A percentile compares a stretch with the other conserved stretches of the same genome.
These are phyloP conservation scores for Limenitis camilla DNA, from an alignment of 2,888 invertebrate species.

Conservation along the genomic window DNA sequence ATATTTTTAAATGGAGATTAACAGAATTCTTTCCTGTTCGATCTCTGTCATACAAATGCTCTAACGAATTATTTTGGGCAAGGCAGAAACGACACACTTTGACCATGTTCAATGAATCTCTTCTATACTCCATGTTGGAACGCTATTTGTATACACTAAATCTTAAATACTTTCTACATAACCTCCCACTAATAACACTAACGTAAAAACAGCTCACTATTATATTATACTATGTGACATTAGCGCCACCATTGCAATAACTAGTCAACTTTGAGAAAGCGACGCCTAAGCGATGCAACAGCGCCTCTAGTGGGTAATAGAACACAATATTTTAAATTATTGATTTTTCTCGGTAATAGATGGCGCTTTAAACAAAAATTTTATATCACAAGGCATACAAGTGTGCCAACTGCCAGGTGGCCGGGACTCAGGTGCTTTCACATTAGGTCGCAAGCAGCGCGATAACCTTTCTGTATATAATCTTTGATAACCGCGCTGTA, in stretches of 20 bases:
- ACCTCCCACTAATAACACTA: conserved; percentile 38
- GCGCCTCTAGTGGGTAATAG: conserved; percentile 15
- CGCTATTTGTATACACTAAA: conserved; percentile 21
- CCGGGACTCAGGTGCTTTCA: no score
- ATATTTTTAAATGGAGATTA: conserved; percentile 82
- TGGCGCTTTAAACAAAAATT: conserved; percentile 19
- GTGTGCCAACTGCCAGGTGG: no score
- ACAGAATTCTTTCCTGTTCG: conserved; percentile 74
- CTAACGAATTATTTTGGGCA: conserved; percentile 75
- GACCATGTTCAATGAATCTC: conserved; percentile 74
- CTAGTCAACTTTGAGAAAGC: conserved; percentile 10
- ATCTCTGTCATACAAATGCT: conserved; percentile 78
- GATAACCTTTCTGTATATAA: no score
- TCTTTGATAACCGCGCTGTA: no score
- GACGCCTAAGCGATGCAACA: conserved; percentile 10
- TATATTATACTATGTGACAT: conserved; percentile 14
- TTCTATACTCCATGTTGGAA: conserved; percentile 75
- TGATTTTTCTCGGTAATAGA: conserved; percentile 27
- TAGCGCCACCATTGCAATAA: conserved; percentile 17
- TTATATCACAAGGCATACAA: not conserved
- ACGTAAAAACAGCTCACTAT: conserved; percentile 14
- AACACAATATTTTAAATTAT: not conserved
- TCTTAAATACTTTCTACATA: conserved; percentile 39
- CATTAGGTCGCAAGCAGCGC: no score
- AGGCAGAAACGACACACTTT: conserved; percentile 85